Base-by-base conservation (phyloP, 2,113 vertebrate species). In the Sinocyclocheilus rhinocerous region DNA sequence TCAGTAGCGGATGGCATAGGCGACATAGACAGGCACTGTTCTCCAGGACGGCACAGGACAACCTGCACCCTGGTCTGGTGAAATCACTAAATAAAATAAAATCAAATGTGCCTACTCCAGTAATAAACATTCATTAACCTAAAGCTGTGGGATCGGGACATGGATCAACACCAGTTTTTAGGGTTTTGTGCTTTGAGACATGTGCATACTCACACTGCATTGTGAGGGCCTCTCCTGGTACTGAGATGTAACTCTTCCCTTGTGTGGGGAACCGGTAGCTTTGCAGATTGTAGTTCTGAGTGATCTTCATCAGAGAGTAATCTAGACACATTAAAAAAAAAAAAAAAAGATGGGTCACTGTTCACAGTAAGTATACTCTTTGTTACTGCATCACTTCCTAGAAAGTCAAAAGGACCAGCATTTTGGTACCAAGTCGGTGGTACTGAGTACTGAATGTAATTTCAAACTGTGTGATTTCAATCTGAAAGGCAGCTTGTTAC, bases 201-300 rank as follows among this genome's bases (percentile, higher is more conserved):
- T 36, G 42, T 42, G 42, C 42, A 42, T 11, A 89, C 96, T 96
- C 93, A 99, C 98, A 95, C 91, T 94, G 93, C 86, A 92, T 88
- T 52, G 87, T 87, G 84, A 99, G 97, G 45, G 98, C 97, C 89
- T 98, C 95, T 0, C 94, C 93, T 0, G 98, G 98, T 20, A 99
- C 96, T 16, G 97, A 96, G 77, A 99, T 95, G 76, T 96, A 99
- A 90, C 91, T 99, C 87, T 94, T 96, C 26, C 98, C 98, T 29
- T 57, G 93, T 1, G 94, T 93, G 0, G 98, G 98, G 85, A 99
- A 99, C 69, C 98, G 96, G 90, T 97, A 99, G 89, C 94, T 94
- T 2, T 90, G 92, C 83, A 95, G 69, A 5, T 96, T 96, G 91
- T 94, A 89, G 85, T 90, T 89, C 79, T 93, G 92, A 0, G 93